phyloP scores from a whole-genome alignment of 2,797 vertebrate genomes.

The Luscinia megarhynchos region DNA sequence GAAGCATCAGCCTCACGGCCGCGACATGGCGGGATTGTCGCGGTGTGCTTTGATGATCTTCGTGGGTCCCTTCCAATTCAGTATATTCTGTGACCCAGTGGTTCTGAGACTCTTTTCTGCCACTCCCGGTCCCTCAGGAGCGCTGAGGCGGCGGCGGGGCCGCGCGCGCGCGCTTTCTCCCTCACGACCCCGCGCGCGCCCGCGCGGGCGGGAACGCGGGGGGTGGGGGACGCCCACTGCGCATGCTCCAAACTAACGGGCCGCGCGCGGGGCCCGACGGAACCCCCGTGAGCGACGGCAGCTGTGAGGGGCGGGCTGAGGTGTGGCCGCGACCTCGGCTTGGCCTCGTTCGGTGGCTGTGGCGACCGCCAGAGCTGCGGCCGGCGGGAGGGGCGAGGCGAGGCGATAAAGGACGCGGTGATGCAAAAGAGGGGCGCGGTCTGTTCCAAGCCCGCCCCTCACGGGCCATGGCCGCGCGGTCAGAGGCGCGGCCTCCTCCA shows the following conservation, averaged over 20 bases:
- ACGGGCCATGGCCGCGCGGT: no score
- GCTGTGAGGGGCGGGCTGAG: not conserved
- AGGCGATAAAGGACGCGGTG: not conserved
- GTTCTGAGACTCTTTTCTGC: no score
- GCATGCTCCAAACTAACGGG: not conserved
- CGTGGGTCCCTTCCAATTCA: not conserved
- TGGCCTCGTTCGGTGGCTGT: not conserved
- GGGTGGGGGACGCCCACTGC: not conserved
- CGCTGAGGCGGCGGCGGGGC: fast-evolving
- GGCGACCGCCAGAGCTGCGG: no score
- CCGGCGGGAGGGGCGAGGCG: no score
- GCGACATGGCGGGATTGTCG: fast-evolving
- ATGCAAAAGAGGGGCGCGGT: not conserved
- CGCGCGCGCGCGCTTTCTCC: no score
- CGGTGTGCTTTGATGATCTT: no score
- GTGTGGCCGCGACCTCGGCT: not conserved
- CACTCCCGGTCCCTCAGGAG: fast-evolving
- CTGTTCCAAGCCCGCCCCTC: no score
- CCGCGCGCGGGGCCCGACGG: not conserved
- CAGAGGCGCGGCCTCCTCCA: not conserved
- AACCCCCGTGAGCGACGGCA: not conserved
- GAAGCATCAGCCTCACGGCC: not conserved
- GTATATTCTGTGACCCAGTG: no score
- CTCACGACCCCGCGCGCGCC: not conserved
- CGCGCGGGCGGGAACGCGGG: not conserved